Conservation (phyloP, 2,888 invertebrate genomes). For the Loripinus fragilis region DNA sequence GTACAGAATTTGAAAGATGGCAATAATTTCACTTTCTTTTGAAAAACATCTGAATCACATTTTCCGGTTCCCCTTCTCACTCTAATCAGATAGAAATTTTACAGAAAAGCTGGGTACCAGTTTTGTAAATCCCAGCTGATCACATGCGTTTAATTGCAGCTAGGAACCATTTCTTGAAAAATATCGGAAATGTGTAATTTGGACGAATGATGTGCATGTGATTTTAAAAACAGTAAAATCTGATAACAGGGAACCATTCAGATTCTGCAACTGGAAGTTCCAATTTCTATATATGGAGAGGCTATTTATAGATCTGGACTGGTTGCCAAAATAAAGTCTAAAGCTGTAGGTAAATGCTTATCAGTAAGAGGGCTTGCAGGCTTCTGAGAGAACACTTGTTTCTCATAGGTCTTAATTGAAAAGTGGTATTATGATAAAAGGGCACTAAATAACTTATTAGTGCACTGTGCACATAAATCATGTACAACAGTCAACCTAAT, state of each 20-base stretch:
- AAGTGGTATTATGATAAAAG: no score
- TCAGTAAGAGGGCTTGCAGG: background rate
- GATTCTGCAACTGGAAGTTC: constrained; percentile 13
- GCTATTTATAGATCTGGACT: constrained; percentile 8
- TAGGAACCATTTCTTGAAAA: background rate
- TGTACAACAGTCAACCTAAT: no score
- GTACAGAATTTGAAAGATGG: constrained; percentile 11
- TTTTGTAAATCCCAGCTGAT: no score
- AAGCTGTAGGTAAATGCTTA: background rate
- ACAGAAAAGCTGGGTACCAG: background rate
- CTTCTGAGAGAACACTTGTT: background rate
- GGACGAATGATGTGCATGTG: background rate
- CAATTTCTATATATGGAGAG: constrained; percentile 22
- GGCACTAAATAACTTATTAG: no score
- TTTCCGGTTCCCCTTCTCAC: background rate
- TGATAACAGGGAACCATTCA: background rate
- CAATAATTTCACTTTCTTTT: background rate
- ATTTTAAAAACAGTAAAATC: background rate
- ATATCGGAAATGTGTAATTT: background rate
- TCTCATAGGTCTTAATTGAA: no score
- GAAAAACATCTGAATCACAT: background rate
- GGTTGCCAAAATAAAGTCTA: background rate
- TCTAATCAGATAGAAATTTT: background rate
- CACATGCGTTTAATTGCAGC: no score
- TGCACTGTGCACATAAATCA: no score